Percentiles rank a stretch among this genome's conserved stretches.
Evolutionary conservation across 2,888 invertebrate species (phyloP).

Genomic region (Steinernema hermaphroditum): DNA sequence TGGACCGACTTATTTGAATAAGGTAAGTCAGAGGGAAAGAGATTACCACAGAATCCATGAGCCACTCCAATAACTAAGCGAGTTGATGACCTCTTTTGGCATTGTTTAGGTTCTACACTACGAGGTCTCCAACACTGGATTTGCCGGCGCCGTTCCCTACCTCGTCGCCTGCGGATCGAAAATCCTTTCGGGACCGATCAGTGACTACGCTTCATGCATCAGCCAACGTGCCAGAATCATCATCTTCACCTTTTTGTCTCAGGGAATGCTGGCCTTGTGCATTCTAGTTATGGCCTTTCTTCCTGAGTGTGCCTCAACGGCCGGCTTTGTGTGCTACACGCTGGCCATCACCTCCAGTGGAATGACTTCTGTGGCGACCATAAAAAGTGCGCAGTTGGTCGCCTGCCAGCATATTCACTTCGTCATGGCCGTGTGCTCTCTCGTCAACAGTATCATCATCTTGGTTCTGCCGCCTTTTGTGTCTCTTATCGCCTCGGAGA

Average conservation of each 20-base stretch:
- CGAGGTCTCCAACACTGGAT: not conserved
- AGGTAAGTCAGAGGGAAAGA: too few relatives aligned
- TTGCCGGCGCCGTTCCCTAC: not conserved
- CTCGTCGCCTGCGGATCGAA: not conserved
- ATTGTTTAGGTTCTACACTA: slow-evolving; percentile 14
- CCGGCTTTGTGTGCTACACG: slow-evolving; percentile 54
- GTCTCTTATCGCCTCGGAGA: not conserved
- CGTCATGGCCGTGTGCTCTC: slow-evolving; percentile 25
- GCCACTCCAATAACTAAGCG: too few relatives aligned
- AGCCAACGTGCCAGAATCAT: not conserved
- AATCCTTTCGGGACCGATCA: not conserved
- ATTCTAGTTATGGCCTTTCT: slow-evolving; percentile 46
- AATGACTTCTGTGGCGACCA: slow-evolving; percentile 53
- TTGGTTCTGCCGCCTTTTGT: not conserved
- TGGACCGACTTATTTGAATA: slow-evolving; percentile 33
- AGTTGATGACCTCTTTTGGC: not conserved
- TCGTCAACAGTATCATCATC: not conserved
- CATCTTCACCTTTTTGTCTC: not conserved
- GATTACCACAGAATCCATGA: too few relatives aligned
- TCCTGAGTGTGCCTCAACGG: not conserved
- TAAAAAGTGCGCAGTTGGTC: slow-evolving; percentile 52
- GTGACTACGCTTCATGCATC: not conserved
- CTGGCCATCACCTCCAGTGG: slow-evolving; percentile 49
- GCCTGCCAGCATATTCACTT: slow-evolving; percentile 31
- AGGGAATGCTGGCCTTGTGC: slow-evolving; percentile 33